Evolutionary conservation across 2,888 invertebrate species (phyloP).

Genomic region (Drosophila mimica): DNA sequence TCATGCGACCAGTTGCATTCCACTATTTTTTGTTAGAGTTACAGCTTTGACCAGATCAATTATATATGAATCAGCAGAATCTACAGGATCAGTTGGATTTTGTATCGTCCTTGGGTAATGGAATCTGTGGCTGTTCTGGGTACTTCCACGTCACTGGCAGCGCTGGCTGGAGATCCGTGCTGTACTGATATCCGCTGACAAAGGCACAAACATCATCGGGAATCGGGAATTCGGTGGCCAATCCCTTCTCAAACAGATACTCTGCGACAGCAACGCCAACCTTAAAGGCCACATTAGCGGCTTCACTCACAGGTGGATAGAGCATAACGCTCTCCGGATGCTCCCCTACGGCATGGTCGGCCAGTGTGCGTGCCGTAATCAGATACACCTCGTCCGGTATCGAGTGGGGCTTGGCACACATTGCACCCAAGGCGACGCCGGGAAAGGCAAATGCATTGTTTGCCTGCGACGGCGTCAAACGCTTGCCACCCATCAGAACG

Average conservation of each 20-base stretch:
- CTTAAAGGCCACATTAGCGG: slow-evolving; percentile 37
- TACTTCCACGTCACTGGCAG: slow-evolving; percentile 52
- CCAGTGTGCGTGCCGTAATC: slow-evolving; percentile 49
- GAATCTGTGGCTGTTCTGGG: slow-evolving; percentile 18
- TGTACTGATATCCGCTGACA: slow-evolving; percentile 32
- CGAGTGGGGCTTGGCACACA: slow-evolving; percentile 18
- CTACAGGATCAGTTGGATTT: neutral
- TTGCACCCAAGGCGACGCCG: slow-evolving; percentile 51
- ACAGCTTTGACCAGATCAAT: neutral
- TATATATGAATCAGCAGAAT: neutral
- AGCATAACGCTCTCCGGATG: slow-evolving; percentile 17
- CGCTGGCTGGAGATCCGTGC: slow-evolving; percentile 1
- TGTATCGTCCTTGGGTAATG: slow-evolving; percentile 1
- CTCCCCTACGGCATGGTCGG: slow-evolving; percentile 21
- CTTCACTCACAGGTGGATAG: slow-evolving; percentile 48
- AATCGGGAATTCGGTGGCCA: slow-evolving; percentile 11
- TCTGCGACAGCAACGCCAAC: slow-evolving; percentile 40
- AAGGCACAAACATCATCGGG: slow-evolving; percentile 32
- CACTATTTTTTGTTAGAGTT: slow-evolving; percentile 1
- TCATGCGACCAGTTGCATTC: slow-evolving; percentile 12
- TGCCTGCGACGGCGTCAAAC: slow-evolving; percentile 57
- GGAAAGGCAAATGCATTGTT: slow-evolving; percentile 68
- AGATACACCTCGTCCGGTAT: slow-evolving; percentile 58
- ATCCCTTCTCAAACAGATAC: slow-evolving; percentile 25
- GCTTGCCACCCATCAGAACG: slow-evolving; percentile 57